Base-by-base conservation (phyloP, 1,140 invertebrate species). In the Pissodes strobi region DNA sequence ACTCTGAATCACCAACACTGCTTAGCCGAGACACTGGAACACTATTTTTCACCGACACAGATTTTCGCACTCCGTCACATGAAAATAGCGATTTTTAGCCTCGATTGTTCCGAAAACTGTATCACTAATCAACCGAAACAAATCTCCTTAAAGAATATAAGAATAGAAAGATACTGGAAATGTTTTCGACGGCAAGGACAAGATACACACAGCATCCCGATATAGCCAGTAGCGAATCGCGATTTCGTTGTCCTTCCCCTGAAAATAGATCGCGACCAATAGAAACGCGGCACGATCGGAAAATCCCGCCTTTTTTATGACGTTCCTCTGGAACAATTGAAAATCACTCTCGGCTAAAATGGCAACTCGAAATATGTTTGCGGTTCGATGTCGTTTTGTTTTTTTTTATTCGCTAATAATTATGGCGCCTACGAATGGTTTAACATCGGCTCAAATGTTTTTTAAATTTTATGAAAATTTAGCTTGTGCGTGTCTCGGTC, bases 131-230 rank as follows among this genome's bases (percentile, higher is more conserved):
- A 60, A 49, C 51, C 64, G 58, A 63, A 69, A 66, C 57, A 66
- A 65, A 61, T 49, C 19, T 51, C 6, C 49, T 38, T 38, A 68
- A 66, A 69, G 68, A 60, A 62, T 67, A 64, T 52, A 69, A 69
- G 68, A 67, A 66, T 43, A 66, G 38, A 69, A 66, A 55, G 68
- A 69, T 69, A 68, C 66, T 48, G 55, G 56, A 56, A 43, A 59
- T 58, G 55, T 58, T 69, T 66, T 69, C 67, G 53, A n/a, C n/a
- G n/a, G 57, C 30, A 23, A 64, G 64, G 57, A 61, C 59, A 61
- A 45, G 59, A 53, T 53, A 67, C 68, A 59, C 49, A 57, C 66
- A 68, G 63, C 67, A 64, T 65, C 66, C 22, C 27, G 23, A 45
- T 65, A 25, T 51, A 67, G 45, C 66, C 68, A 69, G 61, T 69